Conservation (phyloP, 2,888 invertebrate species). For the Pachymerium ferrugineum region DNA sequence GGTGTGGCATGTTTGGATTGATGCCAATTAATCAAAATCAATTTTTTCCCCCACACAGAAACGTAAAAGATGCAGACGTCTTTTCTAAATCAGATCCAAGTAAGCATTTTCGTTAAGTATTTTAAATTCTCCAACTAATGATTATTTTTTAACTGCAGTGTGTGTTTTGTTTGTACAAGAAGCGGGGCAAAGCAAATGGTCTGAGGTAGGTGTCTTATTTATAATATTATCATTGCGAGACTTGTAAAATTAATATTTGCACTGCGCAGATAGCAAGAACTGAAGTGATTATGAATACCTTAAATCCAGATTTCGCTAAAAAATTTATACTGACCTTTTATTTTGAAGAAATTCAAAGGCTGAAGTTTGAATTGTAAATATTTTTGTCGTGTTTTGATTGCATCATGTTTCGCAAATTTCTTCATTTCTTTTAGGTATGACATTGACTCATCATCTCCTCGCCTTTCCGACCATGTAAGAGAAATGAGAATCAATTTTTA, state of each 20-base stretch:
- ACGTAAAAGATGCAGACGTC: conserved; percentile 47
- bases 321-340: conserved; percentile 54
- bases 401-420: conserved; percentile 34
- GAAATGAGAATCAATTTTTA: conserved; percentile 30
- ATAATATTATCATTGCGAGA: background rate
- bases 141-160: conserved; percentile 28
- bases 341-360: conserved; percentile 56
- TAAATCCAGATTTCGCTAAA: conserved; percentile 54
- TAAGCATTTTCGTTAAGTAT: no score
- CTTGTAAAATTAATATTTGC: background rate
- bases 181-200: conserved; percentile 44
- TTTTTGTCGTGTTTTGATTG: background rate
- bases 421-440: conserved; percentile 38
- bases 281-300: conserved; percentile 50
- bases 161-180: conserved; percentile 47
- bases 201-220: conserved; percentile 41
- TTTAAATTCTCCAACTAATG: conserved; percentile 33
- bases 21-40: conserved; percentile 34
- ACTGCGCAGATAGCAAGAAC: conserved; percentile 44
- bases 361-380: conserved; percentile 51
- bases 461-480: conserved; percentile 35
- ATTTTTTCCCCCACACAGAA: conserved; percentile 43
- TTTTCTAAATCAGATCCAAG: conserved; percentile 51
- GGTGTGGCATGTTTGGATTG: background rate
- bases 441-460: conserved; percentile 30